Base-by-base conservation (phyloP, 2,888 invertebrate species). In the Lacanobia wlatinum region DNA sequence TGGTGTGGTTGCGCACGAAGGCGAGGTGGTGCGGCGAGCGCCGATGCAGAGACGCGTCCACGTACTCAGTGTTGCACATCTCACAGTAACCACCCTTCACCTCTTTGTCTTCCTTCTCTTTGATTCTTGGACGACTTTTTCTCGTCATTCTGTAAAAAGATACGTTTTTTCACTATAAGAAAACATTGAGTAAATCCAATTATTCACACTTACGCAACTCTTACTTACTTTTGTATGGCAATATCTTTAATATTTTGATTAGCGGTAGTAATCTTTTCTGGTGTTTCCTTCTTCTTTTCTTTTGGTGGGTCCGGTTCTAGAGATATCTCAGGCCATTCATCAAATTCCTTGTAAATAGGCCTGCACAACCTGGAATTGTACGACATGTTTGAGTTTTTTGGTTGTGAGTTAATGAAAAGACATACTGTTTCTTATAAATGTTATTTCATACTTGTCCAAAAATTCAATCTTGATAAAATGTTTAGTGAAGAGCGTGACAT, bases 1-100 rank as follows among this genome's bases (percentile, higher is more conserved):
- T 98, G 82, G 97, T 96, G 86, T 97, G 97, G 91, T 98, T 98
- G 70, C 97, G 97, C 48, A 97, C 97, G 92, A 98, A 98, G 81
- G 97, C 97, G 70, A 97, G 94, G 93, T 98, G 98, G 86, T 97
- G 97, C 85, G 98, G 97, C 46, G 97, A 97, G 82, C 97, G 97
- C 28, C 98, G 94, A 89, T 98, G 98, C 79, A 97, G 96, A 21
- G 97, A 96, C 18, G 98, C 95, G 88, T 97, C 97, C 74, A 96
- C 96, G 92, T 98, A 98, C 87, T 98, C 97, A 63, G 97, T 94
- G 89, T 97, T 97, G 92, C 98, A 98, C 92, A 98, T 97, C 94
- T 98, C 98, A 94, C 98, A 98, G 89, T 97, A 98, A 23, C 98
- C 98, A 58, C 96, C 97, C 73, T 93, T 94, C 52, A 87, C 87